A percentile compares a stretch with the other conserved stretches of the same genome.
Evolutionary conservation across 2,113 vertebrate species (phyloP).

Genomic region (human): GRCh38 chr4:93998001-93998500

Average conservation of each 20-base stretch:
- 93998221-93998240: not conserved
- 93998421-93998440: not conserved
- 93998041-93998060: no score
- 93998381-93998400: not conserved
- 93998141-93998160: not conserved
- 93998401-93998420: not conserved
- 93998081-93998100: no score
- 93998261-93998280: not conserved
- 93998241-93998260: not conserved
- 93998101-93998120: not conserved
- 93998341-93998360: not conserved
- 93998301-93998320: not conserved
- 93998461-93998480: not conserved
- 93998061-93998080: no score
- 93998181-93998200: not conserved
- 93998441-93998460: not conserved
- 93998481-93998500: constrained; percentile 19
- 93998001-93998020: no score
- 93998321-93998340: not conserved
- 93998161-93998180: not conserved
- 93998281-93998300: not conserved
- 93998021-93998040: no score
- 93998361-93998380: not conserved
- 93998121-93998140: not conserved
- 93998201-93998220: not conserved